Base-by-base conservation (phyloP, 1,140 invertebrate species). In the Frieseomelitta varia region DNA sequence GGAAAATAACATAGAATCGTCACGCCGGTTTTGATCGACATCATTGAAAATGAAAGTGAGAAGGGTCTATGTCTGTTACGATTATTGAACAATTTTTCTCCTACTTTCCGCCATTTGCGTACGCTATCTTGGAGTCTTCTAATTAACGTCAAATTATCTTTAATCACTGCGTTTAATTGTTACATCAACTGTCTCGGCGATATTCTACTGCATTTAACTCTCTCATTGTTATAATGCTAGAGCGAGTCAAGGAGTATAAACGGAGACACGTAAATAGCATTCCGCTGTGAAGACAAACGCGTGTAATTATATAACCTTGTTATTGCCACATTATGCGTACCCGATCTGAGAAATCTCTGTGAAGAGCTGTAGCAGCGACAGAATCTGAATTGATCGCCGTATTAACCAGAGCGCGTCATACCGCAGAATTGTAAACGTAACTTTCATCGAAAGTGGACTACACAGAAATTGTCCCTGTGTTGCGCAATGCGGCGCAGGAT, bases 361-460 rank as follows among this genome's bases (percentile, higher is more conserved):
- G 34, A 67, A 27, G 24, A 82, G 56, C 0, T 11, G 51, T 11
- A 14, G n/a, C 19, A 21, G 17, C 17, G 17, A 55, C 11, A 39
- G 51, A 55, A 30, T 74, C 73, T 69, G 73, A 81, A 87, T 81
- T 88, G 67, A 81, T 84, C 34, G n/a, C 53, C 56, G 53, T 73
- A 47, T 63, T 80, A 81, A 85, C 63, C 10, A 34, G 19, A 78
- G 17, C 75, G n/a, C 65, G 79, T 47, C 69, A 56, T 79, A 27
- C 63, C 63, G 81, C 71, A 4, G 47, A 65, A 63, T 79, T 76
- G 77, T 73, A 80, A 86, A 88, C 73, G 79, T 61, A 80, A 85
- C 87, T 88, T 89, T 86, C 76, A 80, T 88, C 76, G 76, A 67
- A 88, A 88, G 63, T 61, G 17, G 63, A 85, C 73, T 75, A 76